A percentile compares a stretch with the other conserved stretches of the same genome.
Evolutionary conservation across 2,113 vertebrate species (phyloP).

Genomic region (Serranochromis macrocephalus): DNA sequence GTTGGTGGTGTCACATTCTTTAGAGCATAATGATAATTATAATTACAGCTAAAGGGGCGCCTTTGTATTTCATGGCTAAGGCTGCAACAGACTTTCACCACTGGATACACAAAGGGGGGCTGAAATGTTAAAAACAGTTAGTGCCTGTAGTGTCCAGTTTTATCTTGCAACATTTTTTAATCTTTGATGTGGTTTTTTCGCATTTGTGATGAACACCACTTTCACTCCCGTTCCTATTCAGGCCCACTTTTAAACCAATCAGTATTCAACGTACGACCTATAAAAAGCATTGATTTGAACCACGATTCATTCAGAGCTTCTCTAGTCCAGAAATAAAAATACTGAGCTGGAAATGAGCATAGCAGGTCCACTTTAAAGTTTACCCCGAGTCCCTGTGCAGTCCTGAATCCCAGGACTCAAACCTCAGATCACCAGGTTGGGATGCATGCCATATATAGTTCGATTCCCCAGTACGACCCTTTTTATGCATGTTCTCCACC

Average conservation of each 20-base stretch:
- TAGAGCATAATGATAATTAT: background rate
- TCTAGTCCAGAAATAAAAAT: background rate
- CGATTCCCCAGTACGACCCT: slow-evolving; percentile 13
- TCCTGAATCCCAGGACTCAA: background rate
- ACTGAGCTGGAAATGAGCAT: background rate
- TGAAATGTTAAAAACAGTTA: background rate
- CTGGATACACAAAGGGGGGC: background rate
- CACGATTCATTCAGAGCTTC: background rate
- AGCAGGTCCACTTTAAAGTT: background rate
- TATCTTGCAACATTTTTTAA: background rate
- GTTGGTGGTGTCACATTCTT: background rate
- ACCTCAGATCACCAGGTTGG: background rate
- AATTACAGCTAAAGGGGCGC: background rate
- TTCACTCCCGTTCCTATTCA: rapidly evolving
- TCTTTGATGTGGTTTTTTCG: background rate
- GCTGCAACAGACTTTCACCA: background rate
- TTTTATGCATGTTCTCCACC: slow-evolving; percentile 8
- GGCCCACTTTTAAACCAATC: background rate
- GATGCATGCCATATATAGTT: slow-evolving; percentile 30
- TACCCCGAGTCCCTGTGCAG: background rate
- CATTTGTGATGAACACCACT: background rate
- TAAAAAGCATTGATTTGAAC: background rate
- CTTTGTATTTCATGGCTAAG: background rate
- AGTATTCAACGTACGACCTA: rapidly evolving
- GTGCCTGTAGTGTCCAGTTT: no score